Percentiles rank a stretch among this genome's conserved stretches.
Conservation (phyloP, 2,888 invertebrate genomes). For the Epiblema foenella region DNA sequence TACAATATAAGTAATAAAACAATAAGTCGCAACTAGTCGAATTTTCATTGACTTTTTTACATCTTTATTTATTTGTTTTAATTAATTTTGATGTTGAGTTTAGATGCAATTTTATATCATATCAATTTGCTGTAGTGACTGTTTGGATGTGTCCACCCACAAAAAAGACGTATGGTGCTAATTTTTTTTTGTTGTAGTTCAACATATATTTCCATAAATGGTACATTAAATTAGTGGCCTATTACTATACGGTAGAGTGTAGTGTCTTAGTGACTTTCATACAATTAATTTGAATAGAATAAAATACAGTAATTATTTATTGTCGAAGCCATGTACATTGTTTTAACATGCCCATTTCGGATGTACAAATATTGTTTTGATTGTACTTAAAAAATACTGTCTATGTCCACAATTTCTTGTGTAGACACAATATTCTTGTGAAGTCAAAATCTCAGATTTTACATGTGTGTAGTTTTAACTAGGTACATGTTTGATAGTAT, state of each 20-base stretch:
- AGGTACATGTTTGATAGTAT: not conserved
- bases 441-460: not conserved
- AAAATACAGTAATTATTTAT: no score
- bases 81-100: not conserved
- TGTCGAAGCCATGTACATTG: no score
- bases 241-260: not conserved
- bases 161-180: not conserved
- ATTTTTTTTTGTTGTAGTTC: not conserved
- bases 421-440: not conserved
- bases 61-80: constrained; percentile 7
- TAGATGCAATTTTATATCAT: not conserved
- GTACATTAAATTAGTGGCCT: not conserved
- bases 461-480: not conserved
- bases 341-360: no score
- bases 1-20: constrained; percentile 71
- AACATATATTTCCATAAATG: not conserved
- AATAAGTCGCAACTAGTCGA: constrained; percentile 24
- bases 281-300: not conserved
- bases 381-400: not conserved
- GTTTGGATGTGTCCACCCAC: not conserved
- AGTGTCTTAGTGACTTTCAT: not conserved
- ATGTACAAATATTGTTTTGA: no score
- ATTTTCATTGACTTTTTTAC: constrained; percentile 16
- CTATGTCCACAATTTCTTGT: not conserved
- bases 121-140: not conserved